Conservation (phyloP, 2,888 invertebrate species). For the Trichopria drosophilae region DNA sequence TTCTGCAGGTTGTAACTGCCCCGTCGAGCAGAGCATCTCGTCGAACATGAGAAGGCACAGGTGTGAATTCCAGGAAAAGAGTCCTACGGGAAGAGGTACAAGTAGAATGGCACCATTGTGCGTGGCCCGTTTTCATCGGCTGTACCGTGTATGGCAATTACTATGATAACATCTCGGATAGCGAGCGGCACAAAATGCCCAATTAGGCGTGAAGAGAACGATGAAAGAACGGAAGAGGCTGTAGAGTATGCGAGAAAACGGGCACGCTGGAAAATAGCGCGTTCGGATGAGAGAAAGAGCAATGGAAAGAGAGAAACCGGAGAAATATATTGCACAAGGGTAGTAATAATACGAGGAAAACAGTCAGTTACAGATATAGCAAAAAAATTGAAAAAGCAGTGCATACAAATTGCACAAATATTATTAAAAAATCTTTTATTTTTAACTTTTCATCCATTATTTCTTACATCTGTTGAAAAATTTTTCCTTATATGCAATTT, state of each 20-base stretch:
- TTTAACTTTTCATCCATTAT: too few relatives aligned
- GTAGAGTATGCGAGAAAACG: constrained; percentile 13
- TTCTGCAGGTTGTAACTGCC: too few relatives aligned
- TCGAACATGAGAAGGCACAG: too few relatives aligned
- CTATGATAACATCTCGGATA: constrained; percentile 50
- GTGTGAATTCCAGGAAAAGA: background rate
- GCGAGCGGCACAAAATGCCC: constrained; percentile 49
- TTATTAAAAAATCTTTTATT: too few relatives aligned
- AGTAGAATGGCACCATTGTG: constrained; percentile 46
- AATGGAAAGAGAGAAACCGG: constrained; percentile 25
- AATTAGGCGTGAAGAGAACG: constrained; percentile 51
- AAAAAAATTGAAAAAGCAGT: too few relatives aligned
- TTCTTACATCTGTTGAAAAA: too few relatives aligned
- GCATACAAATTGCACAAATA: too few relatives aligned
- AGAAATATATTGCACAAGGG: constrained; percentile 30
- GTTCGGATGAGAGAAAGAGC: constrained; percentile 25
- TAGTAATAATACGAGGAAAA: constrained; percentile 25
- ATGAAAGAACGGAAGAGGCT: constrained; percentile 28
- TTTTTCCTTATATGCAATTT: too few relatives aligned
- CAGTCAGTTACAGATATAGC: too few relatives aligned
- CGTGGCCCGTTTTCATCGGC: constrained; percentile 32
- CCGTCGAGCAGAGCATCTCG: too few relatives aligned
- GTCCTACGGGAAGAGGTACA: constrained; percentile 28
- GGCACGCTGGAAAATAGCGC: constrained; percentile 13
- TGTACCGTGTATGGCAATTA: constrained; percentile 46